Conservation (phyloP, 2,888 invertebrate genomes). For the Melanophora roralis region DNA sequence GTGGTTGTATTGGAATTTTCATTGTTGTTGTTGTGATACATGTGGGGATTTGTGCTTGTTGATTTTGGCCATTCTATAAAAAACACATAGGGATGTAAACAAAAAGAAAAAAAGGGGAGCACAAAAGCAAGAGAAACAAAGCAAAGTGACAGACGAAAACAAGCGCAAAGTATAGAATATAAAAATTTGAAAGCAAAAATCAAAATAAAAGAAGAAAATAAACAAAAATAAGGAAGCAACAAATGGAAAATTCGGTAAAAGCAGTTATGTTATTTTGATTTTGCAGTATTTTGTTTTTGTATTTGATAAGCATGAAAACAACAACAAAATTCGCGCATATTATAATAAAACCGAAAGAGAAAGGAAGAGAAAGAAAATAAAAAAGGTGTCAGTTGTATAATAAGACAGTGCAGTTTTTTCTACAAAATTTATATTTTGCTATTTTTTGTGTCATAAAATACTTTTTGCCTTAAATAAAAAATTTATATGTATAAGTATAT, state of each 20-base stretch:
- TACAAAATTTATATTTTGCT: constrained; percentile 17
- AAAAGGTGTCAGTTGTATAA: constrained; percentile 57
- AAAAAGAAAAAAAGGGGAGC: constrained; percentile 34
- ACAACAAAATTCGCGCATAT: constrained; percentile 46
- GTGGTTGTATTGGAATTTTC: constrained; percentile 56
- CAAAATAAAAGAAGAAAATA: constrained; percentile 4
- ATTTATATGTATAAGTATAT: neutral
- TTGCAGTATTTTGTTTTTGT: constrained; percentile 30
- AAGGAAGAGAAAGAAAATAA: constrained; percentile 47
- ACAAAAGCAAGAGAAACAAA: constrained; percentile 35
- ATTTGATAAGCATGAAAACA: constrained; percentile 36
- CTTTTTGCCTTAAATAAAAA: neutral
- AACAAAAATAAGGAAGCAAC: constrained; percentile 21
- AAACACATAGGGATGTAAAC: constrained; percentile 49
- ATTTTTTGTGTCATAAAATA: neutral
- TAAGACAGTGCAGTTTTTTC: constrained; percentile 49
- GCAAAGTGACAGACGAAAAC: neutral
- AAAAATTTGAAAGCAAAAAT: neutral
- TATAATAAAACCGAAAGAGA: constrained; percentile 46
- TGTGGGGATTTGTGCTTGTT: constrained; percentile 63
- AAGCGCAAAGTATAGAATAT: constrained; percentile 27
- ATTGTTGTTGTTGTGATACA: constrained; percentile 50
- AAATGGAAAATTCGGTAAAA: constrained; percentile 17
- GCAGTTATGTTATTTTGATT: constrained; percentile 30
- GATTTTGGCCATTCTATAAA: constrained; percentile 73